Evolutionary conservation across 2,888 invertebrate species (phyloP), one percentile per base, ranked within the genome.

Genomic region (Lymantria dispar): DNA sequence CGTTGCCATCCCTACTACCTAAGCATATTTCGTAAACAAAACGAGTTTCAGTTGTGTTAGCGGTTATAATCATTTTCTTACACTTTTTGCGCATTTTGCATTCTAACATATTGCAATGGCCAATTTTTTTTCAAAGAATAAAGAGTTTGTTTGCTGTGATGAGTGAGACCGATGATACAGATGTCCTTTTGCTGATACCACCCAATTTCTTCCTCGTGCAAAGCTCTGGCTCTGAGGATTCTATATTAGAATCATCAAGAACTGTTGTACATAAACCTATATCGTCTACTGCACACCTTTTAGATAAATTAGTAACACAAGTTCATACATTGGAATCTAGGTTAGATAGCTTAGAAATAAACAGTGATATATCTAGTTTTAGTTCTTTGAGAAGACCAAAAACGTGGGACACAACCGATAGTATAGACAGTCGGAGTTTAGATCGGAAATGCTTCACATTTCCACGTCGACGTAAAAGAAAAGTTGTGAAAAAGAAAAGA

Each of bases 121-220:
- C 68, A 54, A 48, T 61, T 47, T 66, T 73, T 76, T 54, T 47
- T 42, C 46, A 45, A 47, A 52, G 39, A 36, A 42, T 56, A 56
- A 52, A 56, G 46, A 30, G 49, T 59, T 55, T 53, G 68, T 50
- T 62, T 60, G 64, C 63, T 85, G 90, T 85, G 71, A 92, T 92
- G 91, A 91, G 90, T 91, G 91, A 91, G 60, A 91, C 91, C 59
- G 96, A 96, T 92, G 96, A 96, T 86, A 97, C 96, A 5, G 96
- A 97, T 85, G 94, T 96, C 72, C 91, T 97, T 60, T 84, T 97
- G 68, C 83, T 95, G 67, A 95, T 96, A 77, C 96, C 96, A 56
- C 96, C 96, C 11, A 94, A 96, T 80, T 94, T 95, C 70, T 95
- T 94, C 73, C 76, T 93, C 30, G 92, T 94, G n/a, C 87, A 93